These are phyloP conservation scores for Caradrina kadenii DNA, from an alignment of 2,888 invertebrate genomes.

Conservation along the genomic window DNA sequence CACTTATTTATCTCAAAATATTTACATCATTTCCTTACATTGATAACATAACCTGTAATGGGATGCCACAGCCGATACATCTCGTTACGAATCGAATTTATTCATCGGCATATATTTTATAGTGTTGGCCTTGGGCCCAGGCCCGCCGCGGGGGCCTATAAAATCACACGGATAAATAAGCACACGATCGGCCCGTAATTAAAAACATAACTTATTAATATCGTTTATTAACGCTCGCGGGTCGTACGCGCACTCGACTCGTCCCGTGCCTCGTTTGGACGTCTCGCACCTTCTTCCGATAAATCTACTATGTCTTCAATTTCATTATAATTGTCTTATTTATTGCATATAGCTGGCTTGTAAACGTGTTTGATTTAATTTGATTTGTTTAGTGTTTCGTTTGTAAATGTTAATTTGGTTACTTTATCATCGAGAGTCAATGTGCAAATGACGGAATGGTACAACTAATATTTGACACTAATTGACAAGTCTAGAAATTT, in stretches of 20 bases:
- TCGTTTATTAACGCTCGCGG: slow-evolving; percentile 88
- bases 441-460: slow-evolving; percentile 16
- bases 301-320: slow-evolving; percentile 59
- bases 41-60: slow-evolving; percentile 69
- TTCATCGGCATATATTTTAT: slow-evolving; percentile 87
- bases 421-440: slow-evolving; percentile 15
- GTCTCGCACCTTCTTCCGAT: slow-evolving; percentile 52
- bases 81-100: slow-evolving; percentile 89
- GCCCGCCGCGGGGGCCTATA: slow-evolving; percentile 87
- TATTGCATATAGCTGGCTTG: slow-evolving; percentile 51
- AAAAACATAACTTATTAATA: slow-evolving; percentile 90
- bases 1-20: slow-evolving; percentile 67
- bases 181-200: slow-evolving; percentile 86
- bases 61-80: slow-evolving; percentile 84
- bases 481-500: slow-evolving; percentile 51
- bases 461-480: slow-evolving; percentile 37
- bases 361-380: slow-evolving; percentile 61
- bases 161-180: slow-evolving; percentile 90
- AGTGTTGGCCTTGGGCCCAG: slow-evolving; percentile 76
- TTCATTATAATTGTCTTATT: slow-evolving; percentile 59
- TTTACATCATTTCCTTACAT: slow-evolving; percentile 72
- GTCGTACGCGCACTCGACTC: slow-evolving; percentile 70
- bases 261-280: slow-evolving; percentile 38
- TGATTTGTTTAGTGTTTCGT: slow-evolving; percentile 52
- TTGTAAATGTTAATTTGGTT: slow-evolving; percentile 38